These are phyloP conservation scores for Malacoraja senta DNA, from an alignment of 2,797 vertebrate species.

Conservation along the genomic window DNA sequence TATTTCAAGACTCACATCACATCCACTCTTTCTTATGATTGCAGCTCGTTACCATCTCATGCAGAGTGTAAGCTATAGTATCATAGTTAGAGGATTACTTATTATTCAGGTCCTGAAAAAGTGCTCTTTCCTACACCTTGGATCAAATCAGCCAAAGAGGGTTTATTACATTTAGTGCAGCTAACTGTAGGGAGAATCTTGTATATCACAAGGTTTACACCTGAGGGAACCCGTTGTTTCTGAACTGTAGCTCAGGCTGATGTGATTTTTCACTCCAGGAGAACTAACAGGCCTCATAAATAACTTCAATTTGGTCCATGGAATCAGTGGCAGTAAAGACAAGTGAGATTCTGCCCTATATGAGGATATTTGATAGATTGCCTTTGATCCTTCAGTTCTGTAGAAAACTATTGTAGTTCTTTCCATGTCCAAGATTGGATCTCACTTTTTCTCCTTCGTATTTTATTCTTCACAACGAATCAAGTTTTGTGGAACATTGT, in stretches of 20 bases:
- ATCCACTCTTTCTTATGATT: background rate
- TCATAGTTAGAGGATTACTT: background rate
- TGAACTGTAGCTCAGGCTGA: background rate
- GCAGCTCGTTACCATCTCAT: constrained; percentile 21
- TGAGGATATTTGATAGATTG: background rate
- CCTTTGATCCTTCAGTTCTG: background rate
- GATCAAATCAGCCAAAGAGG: background rate
- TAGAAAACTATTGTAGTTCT: background rate
- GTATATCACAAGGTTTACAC: background rate
- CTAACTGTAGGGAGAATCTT: background rate
- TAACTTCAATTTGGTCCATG: background rate
- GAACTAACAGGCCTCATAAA: background rate
- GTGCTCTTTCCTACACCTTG: background rate
- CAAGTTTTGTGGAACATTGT: too few species aligned
- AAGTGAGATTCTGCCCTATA: background rate
- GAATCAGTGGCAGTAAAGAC: background rate
- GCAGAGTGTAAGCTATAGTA: constrained; percentile 35
- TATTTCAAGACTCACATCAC: background rate
- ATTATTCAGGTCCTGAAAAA: background rate
- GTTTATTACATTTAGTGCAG: background rate
- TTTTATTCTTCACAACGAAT: background rate
- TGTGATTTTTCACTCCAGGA: background rate
- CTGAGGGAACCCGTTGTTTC: background rate
- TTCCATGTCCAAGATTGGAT: background rate
- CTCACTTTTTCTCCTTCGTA: background rate